Evolutionary conservation across 2,797 vertebrate species (phyloP).

Genomic region (Semotilus atromaculatus): DNA sequence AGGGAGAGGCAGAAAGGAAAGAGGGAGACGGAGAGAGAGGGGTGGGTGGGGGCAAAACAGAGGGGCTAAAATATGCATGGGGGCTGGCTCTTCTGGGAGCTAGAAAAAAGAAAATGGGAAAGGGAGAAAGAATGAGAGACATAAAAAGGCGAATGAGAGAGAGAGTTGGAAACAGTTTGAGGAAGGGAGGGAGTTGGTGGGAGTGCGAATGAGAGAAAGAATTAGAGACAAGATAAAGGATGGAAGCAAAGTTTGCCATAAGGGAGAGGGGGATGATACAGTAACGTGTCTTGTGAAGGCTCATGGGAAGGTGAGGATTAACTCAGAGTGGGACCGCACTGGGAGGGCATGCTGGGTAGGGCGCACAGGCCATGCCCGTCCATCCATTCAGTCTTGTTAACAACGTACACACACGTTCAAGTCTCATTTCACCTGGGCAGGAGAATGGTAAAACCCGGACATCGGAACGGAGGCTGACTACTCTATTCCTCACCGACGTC

Average conservation of each 20-base stretch:
- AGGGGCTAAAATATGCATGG: conserved; percentile 85
- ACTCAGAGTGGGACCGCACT: conserved; percentile 28
- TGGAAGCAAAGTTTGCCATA: conserved; percentile 55
- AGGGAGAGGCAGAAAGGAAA: conserved; percentile 77
- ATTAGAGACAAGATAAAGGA: conserved; percentile 51
- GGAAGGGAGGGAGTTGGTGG: conserved; percentile 43
- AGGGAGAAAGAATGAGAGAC: conserved; percentile 50
- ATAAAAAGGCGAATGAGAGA: conserved; percentile 51
- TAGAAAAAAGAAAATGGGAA: conserved; percentile 63
- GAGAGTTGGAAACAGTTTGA: conserved; percentile 57
- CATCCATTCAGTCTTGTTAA: conserved; percentile 73
- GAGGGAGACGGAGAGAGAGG: conserved; percentile 47
- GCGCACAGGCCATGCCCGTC: conserved; percentile 50
- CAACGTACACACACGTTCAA: conserved; percentile 66
- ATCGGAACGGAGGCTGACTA: neutral
- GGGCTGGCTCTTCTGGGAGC: conserved; percentile 78
- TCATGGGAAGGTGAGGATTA: conserved; percentile 60
- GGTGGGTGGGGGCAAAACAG: conserved; percentile 70
- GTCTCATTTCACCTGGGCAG: conserved; percentile 26
- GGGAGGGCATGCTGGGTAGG: conserved; percentile 46
- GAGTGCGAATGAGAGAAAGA: conserved; percentile 51
- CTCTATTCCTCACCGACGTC: conserved; percentile 20
- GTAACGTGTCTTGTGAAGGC: conserved; percentile 67
- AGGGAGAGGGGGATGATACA: conserved; percentile 70
- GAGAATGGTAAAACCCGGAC: conserved; percentile 1